Percentiles rank a stretch among this genome's conserved stretches.
Conservation (phyloP, 2,888 invertebrate genomes). For the Synergus umbraculus region DNA sequence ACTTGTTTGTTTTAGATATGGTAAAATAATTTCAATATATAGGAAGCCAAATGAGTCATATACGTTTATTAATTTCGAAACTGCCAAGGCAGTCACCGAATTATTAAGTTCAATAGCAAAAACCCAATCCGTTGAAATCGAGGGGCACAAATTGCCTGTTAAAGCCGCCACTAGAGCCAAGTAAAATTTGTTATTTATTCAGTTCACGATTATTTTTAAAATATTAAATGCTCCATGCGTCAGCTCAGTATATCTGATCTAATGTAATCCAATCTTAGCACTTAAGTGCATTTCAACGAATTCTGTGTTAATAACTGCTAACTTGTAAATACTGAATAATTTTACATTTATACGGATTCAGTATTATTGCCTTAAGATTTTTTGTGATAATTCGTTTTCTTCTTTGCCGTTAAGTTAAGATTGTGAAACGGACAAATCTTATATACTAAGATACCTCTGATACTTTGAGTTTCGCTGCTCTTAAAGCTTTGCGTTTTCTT, state of each 20-base stretch:
- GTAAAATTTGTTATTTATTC: neutral
- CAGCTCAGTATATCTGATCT: neutral
- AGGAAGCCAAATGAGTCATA: conserved; percentile 20
- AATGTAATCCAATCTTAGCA: neutral
- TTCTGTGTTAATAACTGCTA: neutral
- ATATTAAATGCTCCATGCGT: neutral
- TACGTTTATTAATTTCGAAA: conserved; percentile 27
- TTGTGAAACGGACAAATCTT: neutral
- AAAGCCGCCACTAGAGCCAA: conserved; percentile 11
- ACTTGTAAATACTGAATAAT: too few species aligned
- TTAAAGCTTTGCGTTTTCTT: neutral
- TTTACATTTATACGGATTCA: neutral
- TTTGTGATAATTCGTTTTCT: neutral
- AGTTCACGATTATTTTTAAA: neutral
- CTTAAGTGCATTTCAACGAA: neutral
- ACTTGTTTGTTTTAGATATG: conserved; percentile 10
- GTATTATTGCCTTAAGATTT: neutral
- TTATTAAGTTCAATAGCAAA: neutral
- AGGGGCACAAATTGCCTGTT: conserved; percentile 11
- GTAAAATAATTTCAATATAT: neutral
- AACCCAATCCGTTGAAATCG: neutral
- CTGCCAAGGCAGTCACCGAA: neutral
- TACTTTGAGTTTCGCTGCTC: neutral
- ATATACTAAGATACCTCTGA: neutral
- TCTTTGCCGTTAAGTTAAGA: neutral